These are phyloP conservation scores for Martes martes DNA, from an alignment of 2,113 vertebrate genomes.

Conservation along the genomic window DNA sequence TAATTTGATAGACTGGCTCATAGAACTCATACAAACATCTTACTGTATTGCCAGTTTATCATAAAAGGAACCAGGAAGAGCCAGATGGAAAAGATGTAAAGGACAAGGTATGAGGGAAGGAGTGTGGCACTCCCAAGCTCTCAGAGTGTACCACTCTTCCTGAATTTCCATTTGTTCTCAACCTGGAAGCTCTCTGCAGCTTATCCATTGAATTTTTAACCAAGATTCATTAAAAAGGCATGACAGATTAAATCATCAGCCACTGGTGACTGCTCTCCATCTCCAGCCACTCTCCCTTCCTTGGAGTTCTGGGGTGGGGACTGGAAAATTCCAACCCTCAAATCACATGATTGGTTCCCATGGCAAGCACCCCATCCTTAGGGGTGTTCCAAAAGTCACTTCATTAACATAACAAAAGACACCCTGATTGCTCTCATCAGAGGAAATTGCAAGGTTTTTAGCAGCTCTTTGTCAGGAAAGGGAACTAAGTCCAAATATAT, in stretches of 20 bases:
- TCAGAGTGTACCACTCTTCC: background rate
- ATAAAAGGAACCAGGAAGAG: background rate
- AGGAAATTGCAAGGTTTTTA: background rate
- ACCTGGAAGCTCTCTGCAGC: background rate
- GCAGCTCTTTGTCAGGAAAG: background rate
- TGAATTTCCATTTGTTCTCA: background rate
- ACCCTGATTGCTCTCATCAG: background rate
- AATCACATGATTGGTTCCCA: background rate
- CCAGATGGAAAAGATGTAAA: background rate
- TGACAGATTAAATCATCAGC: background rate
- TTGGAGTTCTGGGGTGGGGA: background rate
- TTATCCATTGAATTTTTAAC: background rate
- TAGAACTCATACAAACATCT: background rate
- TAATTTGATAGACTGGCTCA: background rate
- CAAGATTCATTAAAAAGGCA: background rate
- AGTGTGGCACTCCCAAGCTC: too few species aligned
- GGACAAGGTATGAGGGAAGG: background rate
- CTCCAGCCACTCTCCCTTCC: background rate
- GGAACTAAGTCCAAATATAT: background rate
- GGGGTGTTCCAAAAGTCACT: background rate
- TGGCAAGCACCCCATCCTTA: background rate
- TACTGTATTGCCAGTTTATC: background rate
- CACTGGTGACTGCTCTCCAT: background rate
- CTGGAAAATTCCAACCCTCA: background rate
- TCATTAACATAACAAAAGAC: background rate